A percentile compares a stretch with the other conserved stretches of the same genome.
phyloP scores from a whole-genome alignment of 1,140 invertebrate species.

The Lasioglossum albipes region DNA sequence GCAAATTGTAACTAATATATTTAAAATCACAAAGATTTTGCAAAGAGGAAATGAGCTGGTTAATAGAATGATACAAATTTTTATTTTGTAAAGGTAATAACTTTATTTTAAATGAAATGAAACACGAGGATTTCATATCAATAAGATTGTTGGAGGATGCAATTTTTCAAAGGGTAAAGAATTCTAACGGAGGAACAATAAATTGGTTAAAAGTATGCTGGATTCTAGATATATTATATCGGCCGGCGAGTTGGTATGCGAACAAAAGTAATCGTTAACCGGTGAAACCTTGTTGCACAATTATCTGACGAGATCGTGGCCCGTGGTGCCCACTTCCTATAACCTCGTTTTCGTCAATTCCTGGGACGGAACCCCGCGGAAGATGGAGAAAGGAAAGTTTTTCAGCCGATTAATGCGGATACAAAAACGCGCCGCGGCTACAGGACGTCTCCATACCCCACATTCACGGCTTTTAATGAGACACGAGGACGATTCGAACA shows the following conservation, averaged over 20 bases:
- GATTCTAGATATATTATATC: too few species aligned
- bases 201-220: too few species aligned
- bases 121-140: too few species aligned
- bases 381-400: not conserved
- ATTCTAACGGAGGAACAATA: too few species aligned
- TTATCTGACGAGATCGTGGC: conserved; percentile 4
- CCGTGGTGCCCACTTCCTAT: conserved; percentile 1
- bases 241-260: not conserved
- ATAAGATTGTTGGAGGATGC: too few species aligned
- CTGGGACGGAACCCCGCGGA: not conserved
- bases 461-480: not conserved
- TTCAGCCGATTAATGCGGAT: not conserved
- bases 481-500: not conserved
- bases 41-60: too few species aligned
- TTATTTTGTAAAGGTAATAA: too few species aligned
- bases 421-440: not conserved
- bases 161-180: too few species aligned
- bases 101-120: too few species aligned
- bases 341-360: conserved; percentile 3
- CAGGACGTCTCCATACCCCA: not conserved
- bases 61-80: too few species aligned
- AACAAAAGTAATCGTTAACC: not conserved
- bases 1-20: too few species aligned
- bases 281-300: conserved; percentile 8
- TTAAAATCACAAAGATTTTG: too few species aligned